Base-by-base conservation (phyloP, 2,888 invertebrate species). In the Portevinia maculata region DNA sequence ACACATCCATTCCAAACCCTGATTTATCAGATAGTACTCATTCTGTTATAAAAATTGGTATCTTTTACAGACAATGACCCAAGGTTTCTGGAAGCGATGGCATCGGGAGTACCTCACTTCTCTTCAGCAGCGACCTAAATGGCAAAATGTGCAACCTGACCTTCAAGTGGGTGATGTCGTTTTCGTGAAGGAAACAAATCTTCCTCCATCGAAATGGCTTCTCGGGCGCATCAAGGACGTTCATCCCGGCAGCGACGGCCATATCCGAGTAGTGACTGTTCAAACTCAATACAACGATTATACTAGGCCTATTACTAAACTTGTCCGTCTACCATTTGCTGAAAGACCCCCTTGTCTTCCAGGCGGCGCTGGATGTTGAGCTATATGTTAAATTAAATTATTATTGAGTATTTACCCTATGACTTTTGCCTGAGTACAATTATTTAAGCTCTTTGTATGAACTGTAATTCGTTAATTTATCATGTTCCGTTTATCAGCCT, bases 1-100 rank as follows among this genome's bases (percentile, higher is more conserved):
- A 34, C 9, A 34, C 53, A 4, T 67, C 83, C 5, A 64, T 76
- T 15, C 73, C 67, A n/a, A 69, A 83, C 8, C 73, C 57, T 3
- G 34, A 34, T 34, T 8, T 34, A 9, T 8, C 34, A 8, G 3
- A 34, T 9, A 34, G 3, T 34, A 34, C 11, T 9, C 8, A 15
- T 44, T 55, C 32, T 79, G 52, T 19, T 9, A 8, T 9, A 9
- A 3, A 8, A 34, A 34, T 1, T 34, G 34, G 34, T 8, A 34
- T 34, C 34, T 34, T 11, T 34, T 34, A 9, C 34, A 34, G 34
- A 7, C 34, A 34, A 3, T 34, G 34, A 34, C 11, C 3, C 34
- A 34, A 8, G 34, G 34, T 3, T 34, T 34, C 11, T 34, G 34
- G 3, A 34, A 28, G 34, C 34, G 34, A 3, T 34, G 28, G 28